Evolutionary conservation across 2,888 invertebrate genomes (phyloP), one percentile per base, ranked within the genome.

Genomic region (Pristionchus japonicus): DNA sequence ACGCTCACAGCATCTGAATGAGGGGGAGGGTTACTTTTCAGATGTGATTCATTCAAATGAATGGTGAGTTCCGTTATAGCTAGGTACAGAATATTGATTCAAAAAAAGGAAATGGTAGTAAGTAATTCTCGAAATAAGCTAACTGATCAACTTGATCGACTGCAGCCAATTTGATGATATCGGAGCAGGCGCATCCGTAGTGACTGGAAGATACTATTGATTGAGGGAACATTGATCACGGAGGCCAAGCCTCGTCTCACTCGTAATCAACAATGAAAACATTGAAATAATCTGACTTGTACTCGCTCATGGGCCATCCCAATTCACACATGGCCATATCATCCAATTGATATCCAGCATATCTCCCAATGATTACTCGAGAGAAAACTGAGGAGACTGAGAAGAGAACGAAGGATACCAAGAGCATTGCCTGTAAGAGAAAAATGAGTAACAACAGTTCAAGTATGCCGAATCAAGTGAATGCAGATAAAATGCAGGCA

Each of bases 101-200:
- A n/a, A n/a, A n/a, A n/a, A n/a, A n/a, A n/a, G 57, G 17, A 57
- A 15, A 15, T 15, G 64, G n/a, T 64, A 9, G 20, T 6, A 74
- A 23, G 23, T 74, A n/a, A 74, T n/a, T n/a, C n/a, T n/a, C n/a
- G 31, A 40, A 74, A 20, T 2, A 80, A 83, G 43, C 52, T 52
- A 9, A 83, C 82, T 83, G 31, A 52, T 83, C 82, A 83, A 83
- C 52, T 52, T 83, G 82, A 23, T 83, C 82, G 17, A 83, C 82
- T 34, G 77, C 77, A 15, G 82, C 52, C 34, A 52, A 23, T 52
- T 23, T 4, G 34, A 83, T 49, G 49, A 83, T 3, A 13, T 27
- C 49, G 3, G 82, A 83, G 34, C 82, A 83, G 3, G 52, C 82
- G 27, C 82, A 83, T 13, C 82, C 82, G 11, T 83, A 83, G 82